Percentiles rank a stretch among this genome's conserved stretches.
Conservation (phyloP, 2,888 invertebrate species). For the Anticlea derivata region DNA sequence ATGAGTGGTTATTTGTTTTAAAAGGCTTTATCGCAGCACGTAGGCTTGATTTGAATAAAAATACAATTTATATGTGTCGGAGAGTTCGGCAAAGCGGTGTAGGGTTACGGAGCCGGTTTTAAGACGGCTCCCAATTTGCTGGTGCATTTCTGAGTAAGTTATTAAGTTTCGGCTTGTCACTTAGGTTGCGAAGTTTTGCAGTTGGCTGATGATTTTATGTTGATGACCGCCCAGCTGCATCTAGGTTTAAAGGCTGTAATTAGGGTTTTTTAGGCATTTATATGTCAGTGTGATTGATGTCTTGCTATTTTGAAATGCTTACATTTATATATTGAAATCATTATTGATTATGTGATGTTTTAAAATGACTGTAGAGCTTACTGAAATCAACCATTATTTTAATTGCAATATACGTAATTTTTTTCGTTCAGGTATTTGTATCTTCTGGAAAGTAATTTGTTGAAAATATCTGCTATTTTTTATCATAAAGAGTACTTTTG, state of each 20-base stretch:
- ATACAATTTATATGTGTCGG: slow-evolving; percentile 83
- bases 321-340: slow-evolving; percentile 20
- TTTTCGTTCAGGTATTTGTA: too few relatives aligned
- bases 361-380: neutral
- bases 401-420: too few relatives aligned
- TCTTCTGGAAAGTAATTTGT: too few relatives aligned
- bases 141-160: slow-evolving; percentile 82
- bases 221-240: slow-evolving; percentile 42
- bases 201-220: slow-evolving; percentile 54
- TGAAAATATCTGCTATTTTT: too few relatives aligned
- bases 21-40: slow-evolving; percentile 78
- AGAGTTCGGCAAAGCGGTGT: slow-evolving; percentile 74
- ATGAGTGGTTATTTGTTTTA: slow-evolving; percentile 78
- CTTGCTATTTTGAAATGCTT: slow-evolving; percentile 23
- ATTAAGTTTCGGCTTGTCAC: slow-evolving; percentile 83
- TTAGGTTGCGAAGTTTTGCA: slow-evolving; percentile 79
- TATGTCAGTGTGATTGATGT: slow-evolving; percentile 27
- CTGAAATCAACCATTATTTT: too few relatives aligned
- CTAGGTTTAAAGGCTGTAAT: too few relatives aligned
- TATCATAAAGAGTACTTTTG: too few relatives aligned
- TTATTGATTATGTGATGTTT: slow-evolving; percentile 12
- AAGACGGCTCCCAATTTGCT: slow-evolving; percentile 79
- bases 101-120: slow-evolving; percentile 78
- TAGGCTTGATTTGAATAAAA: slow-evolving; percentile 82
- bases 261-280: slow-evolving; percentile 36